Conservation (phyloP, 64 coral and sea anemone species). For the Acropora tenuis region DNA sequence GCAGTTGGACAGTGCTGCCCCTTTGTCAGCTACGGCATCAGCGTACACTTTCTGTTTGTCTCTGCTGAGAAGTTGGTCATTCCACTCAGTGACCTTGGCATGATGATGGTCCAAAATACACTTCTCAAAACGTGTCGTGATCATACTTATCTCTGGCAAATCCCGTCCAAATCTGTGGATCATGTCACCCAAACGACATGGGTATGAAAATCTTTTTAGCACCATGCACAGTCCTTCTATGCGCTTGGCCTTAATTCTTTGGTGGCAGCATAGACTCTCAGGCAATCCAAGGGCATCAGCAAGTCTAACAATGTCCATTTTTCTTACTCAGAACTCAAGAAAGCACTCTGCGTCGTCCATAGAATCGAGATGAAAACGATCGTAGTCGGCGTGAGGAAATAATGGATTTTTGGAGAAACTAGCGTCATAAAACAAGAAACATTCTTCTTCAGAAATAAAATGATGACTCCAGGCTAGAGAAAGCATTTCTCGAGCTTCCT, state of each 20-base stretch:
- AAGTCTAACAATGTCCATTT: too few relatives aligned
- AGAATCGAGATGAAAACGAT: conserved; percentile 18
- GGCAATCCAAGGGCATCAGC: too few relatives aligned
- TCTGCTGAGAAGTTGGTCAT: neutral
- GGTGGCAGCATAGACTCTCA: too few relatives aligned
- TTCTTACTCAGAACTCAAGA: conserved; percentile 13
- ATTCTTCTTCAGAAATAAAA: too few relatives aligned
- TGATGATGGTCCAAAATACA: too few relatives aligned
- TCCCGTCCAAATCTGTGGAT: conserved; percentile 6
- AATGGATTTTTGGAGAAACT: conserved; percentile 8
- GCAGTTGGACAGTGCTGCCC: conserved; percentile 10
- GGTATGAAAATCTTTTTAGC: neutral
- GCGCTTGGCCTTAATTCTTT: neutral
- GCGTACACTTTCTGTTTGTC: neutral
- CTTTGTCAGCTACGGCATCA: conserved; percentile 24
- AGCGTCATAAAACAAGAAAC: too few relatives aligned
- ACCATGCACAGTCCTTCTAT: neutral
- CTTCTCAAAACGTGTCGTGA: neutral
- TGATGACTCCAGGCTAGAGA: too few relatives aligned
- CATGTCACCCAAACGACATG: too few relatives aligned
- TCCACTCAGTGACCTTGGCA: neutral
- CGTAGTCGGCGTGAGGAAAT: conserved; percentile 5
- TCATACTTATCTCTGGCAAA: conserved; percentile 9
- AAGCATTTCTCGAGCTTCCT: too few relatives aligned
- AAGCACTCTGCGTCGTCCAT: conserved; percentile 49